phyloP scores from a whole-genome alignment of 1,140 invertebrate genomes.

The Melitaea cinxia region DNA sequence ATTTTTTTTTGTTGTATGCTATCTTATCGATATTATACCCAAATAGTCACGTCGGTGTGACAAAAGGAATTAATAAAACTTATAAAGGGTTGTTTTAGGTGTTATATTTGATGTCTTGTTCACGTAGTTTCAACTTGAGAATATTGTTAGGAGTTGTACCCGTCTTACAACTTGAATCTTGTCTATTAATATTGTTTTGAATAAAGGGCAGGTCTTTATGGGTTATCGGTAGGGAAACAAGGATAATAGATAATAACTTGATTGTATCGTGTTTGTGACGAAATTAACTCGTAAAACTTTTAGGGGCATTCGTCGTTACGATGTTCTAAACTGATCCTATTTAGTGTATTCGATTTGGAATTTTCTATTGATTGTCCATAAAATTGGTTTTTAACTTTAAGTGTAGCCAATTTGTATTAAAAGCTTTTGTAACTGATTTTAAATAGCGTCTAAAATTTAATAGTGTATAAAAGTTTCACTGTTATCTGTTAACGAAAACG shows the following conservation, averaged over 20 bases:
- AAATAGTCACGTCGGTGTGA: constrained; percentile 39
- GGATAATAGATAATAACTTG: constrained; percentile 26
- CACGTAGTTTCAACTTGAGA: constrained; percentile 46
- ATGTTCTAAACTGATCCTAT: background rate
- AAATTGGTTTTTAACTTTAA: too few species aligned
- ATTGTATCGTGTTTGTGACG: constrained; percentile 3
- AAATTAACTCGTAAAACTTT: constrained; percentile 14
- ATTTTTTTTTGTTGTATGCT: too few species aligned
- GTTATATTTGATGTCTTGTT: constrained; percentile 63
- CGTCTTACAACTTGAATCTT: constrained; percentile 31
- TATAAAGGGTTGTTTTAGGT: constrained; percentile 43
- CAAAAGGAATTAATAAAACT: constrained; percentile 35
- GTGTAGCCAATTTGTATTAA: too few species aligned
- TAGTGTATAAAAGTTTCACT: too few species aligned
- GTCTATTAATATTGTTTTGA: constrained; percentile 34
- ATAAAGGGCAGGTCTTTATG: constrained; percentile 25
- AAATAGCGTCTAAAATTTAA: too few species aligned
- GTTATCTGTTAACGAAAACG: too few species aligned
- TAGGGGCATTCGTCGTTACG: background rate
- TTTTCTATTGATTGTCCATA: too few species aligned
- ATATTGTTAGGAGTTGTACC: constrained; percentile 43
- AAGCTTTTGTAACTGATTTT: too few species aligned
- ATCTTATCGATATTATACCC: too few species aligned
- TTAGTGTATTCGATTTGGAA: background rate
- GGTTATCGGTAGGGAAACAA: constrained; percentile 25